Percentiles rank a stretch among this genome's conserved stretches.
Evolutionary conservation across 2,797 vertebrate species (phyloP).

Genomic region (Cyclopterus lumpus): DNA sequence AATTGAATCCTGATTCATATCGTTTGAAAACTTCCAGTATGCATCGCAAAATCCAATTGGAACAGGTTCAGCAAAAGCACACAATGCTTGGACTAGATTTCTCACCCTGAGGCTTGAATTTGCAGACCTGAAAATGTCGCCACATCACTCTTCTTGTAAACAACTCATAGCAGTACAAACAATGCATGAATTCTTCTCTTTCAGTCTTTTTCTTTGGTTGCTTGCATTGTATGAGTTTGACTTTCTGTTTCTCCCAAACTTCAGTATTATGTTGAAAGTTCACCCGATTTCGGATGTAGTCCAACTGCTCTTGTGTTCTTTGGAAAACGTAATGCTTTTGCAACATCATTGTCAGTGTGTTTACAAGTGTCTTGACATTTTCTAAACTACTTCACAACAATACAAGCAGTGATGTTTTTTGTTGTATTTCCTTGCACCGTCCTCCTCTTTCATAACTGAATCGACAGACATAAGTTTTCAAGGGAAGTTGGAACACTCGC

Average conservation of each 20-base stretch:
- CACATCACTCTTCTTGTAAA: slow-evolving; percentile 47
- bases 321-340: slow-evolving; percentile 39
- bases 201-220: slow-evolving; percentile 34
- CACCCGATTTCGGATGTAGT: slow-evolving; percentile 46
- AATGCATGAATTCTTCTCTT: slow-evolving; percentile 38
- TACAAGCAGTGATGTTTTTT: slow-evolving; percentile 62
- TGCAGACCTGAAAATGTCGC: slow-evolving; percentile 52
- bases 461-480: slow-evolving; percentile 29
- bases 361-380: slow-evolving; percentile 57
- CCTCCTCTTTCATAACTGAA: slow-evolving; percentile 21
- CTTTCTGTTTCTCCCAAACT: slow-evolving; percentile 37
- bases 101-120: slow-evolving; percentile 33
- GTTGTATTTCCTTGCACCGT: slow-evolving; percentile 49
- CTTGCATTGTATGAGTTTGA: slow-evolving; percentile 49
- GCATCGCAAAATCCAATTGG: slow-evolving; percentile 20
- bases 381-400: slow-evolving; percentile 45
- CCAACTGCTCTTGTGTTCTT: slow-evolving; percentile 55
- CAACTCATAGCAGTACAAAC: slow-evolving; percentile 52
- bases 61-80: slow-evolving; percentile 44
- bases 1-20: slow-evolving; percentile 42
- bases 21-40: slow-evolving; percentile 48
- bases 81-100: slow-evolving; percentile 36
- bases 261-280: slow-evolving; percentile 55
- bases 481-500: not conserved
- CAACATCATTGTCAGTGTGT: slow-evolving; percentile 48